Conservation (phyloP, 2,888 invertebrate genomes). For the Gibbula magus region DNA sequence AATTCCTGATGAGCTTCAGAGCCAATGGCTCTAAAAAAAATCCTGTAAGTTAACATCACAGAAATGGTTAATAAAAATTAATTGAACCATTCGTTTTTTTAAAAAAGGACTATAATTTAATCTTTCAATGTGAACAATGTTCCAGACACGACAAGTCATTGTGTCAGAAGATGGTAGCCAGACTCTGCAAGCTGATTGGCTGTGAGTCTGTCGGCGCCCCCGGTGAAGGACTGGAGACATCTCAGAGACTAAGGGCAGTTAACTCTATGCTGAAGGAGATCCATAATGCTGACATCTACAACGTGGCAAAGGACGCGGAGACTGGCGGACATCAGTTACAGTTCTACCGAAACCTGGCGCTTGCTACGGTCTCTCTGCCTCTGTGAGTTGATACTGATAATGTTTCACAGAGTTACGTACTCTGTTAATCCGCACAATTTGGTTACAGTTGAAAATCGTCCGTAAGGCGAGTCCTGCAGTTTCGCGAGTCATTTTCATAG, state of each 20-base stretch:
- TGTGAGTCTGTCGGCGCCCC: conserved; percentile 30
- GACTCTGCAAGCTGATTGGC: conserved; percentile 47
- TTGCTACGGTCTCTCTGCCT: conserved; percentile 34
- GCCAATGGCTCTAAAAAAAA: too few species aligned
- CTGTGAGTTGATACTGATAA: conserved; percentile 20
- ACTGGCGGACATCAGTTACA: conserved; percentile 40
- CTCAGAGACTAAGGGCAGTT: conserved; percentile 33
- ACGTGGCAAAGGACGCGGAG: conserved; percentile 42
- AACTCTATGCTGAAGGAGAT: conserved; percentile 36
- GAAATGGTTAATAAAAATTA: too few species aligned
- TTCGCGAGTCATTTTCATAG: too few species aligned
- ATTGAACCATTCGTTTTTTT: too few species aligned
- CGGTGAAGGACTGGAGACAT: conserved; percentile 26
- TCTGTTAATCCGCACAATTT: too few species aligned
- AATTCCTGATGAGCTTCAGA: too few species aligned
- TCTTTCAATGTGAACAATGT: too few species aligned
- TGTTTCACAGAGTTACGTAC: too few species aligned
- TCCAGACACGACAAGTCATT: conserved; percentile 22
- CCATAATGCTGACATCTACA: conserved; percentile 44
- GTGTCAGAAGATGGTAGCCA: conserved; percentile 38
- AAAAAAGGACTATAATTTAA: too few species aligned
- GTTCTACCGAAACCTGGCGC: conserved; percentile 46
- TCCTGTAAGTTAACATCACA: too few species aligned
- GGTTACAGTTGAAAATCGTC: too few species aligned
- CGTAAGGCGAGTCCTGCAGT: too few species aligned